Base-by-base conservation (phyloP, 2,888 invertebrate genomes). In the Cephus nigrinus region DNA sequence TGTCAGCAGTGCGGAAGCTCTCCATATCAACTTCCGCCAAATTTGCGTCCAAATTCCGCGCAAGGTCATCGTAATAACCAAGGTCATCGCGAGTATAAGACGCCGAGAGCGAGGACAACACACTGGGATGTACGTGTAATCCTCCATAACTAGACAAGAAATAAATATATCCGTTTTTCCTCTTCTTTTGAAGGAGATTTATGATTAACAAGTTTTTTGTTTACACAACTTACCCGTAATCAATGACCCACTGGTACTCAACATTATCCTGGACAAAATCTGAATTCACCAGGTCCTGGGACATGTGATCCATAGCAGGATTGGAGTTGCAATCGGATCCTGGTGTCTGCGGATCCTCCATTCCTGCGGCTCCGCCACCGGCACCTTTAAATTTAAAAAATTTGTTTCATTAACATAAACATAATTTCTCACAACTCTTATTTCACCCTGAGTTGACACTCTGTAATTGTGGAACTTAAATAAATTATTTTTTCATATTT, bases 11-110 rank as follows among this genome's bases (percentile, higher is more conserved):
- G 84, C 96, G 95, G 92, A 98, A 98, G 91, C 97, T 97, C 92
- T 98, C 98, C 96, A 98, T 98, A 92, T 98, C 98, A 78, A 97
- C 97, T 92, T 98, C 97, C 71, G 98, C 98, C 88, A 98, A 94
- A 92, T 98, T 98, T 81, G 97, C 97, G 92, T 98, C 98, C 92
- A 98, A 94, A 91, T 97, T 97, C 90, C 96, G 94, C 69, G 97
- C 95, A 88, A 97, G 93, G 90, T 96, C 96, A 92, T 97, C 97
- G 92, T 97, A 97, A 88, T 96, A 96, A 78, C 93, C 93, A 82
- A 93, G 88, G 81, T 92, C 92, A 83, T 93, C 93, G 71, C 95
- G 95, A 89, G 96, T 95, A 91, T 97, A 96, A 4, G 96, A 96
- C 86, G 96, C 96, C 78, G 96, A 96, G 85, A 97, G 93, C 76